Conservation (phyloP, 2,888 invertebrate genomes). For the Hirtodrosophila alboralis region DNA sequence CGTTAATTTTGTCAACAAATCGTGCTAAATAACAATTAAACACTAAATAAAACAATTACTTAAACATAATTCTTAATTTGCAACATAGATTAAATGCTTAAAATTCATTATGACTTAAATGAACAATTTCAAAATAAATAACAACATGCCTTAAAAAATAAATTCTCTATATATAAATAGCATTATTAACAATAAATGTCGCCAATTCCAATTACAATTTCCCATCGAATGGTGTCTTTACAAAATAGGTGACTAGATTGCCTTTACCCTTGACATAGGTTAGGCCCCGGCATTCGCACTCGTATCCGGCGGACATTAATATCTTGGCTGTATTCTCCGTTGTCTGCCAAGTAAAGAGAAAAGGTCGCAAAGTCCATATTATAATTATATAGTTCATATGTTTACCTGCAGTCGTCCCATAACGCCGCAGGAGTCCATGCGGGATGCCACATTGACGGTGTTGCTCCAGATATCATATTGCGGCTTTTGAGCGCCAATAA, state of each 20-base stretch:
- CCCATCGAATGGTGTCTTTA: conserved; percentile 92
- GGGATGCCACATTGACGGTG: conserved; percentile 97
- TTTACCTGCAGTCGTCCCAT: conserved; percentile 92
- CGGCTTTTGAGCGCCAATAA: conserved; percentile 98
- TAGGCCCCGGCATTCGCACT: conserved; percentile 95
- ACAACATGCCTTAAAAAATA: conserved; percentile 57
- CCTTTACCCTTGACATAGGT: conserved; percentile 98
- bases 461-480: conserved; percentile 99
- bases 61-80: conserved; percentile 45
- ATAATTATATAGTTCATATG: too few relatives aligned
- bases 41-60: conserved; percentile 50
- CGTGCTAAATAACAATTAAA: conserved; percentile 52
- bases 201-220: conserved; percentile 82
- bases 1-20: conserved; percentile 44
- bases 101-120: conserved; percentile 45
- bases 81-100: conserved; percentile 68
- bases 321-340: conserved; percentile 93
- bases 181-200: conserved; percentile 48
- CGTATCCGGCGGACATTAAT: conserved; percentile 93
- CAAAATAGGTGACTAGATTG: conserved; percentile 94
- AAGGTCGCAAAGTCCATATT: not conserved
- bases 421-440: conserved; percentile 98
- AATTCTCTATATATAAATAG: conserved; percentile 39
- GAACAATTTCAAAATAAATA: conserved; percentile 65
- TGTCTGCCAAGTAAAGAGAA: conserved; percentile 85